These are phyloP conservation scores for Ceratotherium simum DNA, from an alignment of 2,113 vertebrate genomes.

Conservation along the genomic window DNA sequence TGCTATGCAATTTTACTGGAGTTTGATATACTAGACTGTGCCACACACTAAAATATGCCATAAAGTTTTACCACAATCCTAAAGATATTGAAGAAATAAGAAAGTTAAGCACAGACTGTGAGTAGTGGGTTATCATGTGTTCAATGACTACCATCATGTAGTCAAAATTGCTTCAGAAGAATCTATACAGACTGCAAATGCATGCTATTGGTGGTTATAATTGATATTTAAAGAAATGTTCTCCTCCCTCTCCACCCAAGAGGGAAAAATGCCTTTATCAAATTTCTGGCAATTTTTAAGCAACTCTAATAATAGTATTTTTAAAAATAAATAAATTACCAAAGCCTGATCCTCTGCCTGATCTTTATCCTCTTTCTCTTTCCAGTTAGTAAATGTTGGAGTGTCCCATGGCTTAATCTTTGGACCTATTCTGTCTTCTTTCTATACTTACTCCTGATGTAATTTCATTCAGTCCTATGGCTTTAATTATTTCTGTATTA, in stretches of 20 bases:
- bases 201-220: not conserved
- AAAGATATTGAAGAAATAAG: not conserved
- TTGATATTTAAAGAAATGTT: not conserved
- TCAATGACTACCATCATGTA: too few relatives aligned
- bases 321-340: not conserved
- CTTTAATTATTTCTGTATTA: not conserved
- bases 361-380: not conserved
- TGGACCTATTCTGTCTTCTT: not conserved
- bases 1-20: not conserved
- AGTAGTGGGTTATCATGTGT: not conserved
- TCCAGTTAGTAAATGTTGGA: not conserved
- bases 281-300: not conserved
- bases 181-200: not conserved
- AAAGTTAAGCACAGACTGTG: not conserved
- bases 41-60: not conserved
- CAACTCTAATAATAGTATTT: not conserved
- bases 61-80: not conserved
- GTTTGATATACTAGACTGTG: not conserved
- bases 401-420: not conserved
- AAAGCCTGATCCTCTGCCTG: not conserved
- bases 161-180: not conserved
- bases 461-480: not conserved
- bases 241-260: not conserved
- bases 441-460: not conserved
- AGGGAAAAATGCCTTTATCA: not conserved